Evolutionary conservation across 2,113 vertebrate genomes (phyloP).

Genomic region (Mormoops blainvillei): DNA sequence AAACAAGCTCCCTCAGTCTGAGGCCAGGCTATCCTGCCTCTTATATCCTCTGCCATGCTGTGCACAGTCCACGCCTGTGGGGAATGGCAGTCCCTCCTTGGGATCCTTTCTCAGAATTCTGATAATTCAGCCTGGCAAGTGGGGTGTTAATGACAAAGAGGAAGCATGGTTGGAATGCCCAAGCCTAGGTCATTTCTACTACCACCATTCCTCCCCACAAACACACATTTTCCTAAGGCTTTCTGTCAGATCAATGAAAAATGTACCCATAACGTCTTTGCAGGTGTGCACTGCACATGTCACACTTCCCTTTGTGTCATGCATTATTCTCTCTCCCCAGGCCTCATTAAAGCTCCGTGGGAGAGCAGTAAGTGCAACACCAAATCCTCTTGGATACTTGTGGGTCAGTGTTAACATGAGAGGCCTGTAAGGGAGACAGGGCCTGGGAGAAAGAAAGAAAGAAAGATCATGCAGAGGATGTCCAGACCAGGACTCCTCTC

Average conservation of each 20-base stretch:
- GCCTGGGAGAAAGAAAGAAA: not conserved
- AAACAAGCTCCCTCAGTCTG: not conserved
- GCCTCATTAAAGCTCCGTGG: not conserved
- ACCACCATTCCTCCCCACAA: not conserved
- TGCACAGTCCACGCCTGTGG: not conserved
- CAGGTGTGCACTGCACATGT: not conserved
- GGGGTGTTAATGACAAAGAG: not conserved
- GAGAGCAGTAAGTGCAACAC: not conserved
- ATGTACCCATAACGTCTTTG: fast-evolving
- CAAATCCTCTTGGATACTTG: not conserved
- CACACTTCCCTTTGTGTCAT: not conserved
- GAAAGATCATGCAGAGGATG: not conserved
- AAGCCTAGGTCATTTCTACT: not conserved
- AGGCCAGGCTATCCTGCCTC: not conserved
- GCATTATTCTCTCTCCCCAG: not conserved
- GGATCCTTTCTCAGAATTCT: not conserved
- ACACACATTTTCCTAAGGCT: not conserved
- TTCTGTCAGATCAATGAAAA: not conserved
- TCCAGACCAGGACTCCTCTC: not conserved
- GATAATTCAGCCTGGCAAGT: not conserved
- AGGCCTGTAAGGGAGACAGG: not conserved
- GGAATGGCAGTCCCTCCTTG: not conserved
- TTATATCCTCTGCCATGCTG: too few relatives aligned
- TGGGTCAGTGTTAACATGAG: too few relatives aligned
- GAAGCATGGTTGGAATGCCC: too few relatives aligned